Evolutionary conservation across 2,888 invertebrate genomes (phyloP), one percentile per base, ranked within the genome.

Genomic region (Brachylomia viminalis): DNA sequence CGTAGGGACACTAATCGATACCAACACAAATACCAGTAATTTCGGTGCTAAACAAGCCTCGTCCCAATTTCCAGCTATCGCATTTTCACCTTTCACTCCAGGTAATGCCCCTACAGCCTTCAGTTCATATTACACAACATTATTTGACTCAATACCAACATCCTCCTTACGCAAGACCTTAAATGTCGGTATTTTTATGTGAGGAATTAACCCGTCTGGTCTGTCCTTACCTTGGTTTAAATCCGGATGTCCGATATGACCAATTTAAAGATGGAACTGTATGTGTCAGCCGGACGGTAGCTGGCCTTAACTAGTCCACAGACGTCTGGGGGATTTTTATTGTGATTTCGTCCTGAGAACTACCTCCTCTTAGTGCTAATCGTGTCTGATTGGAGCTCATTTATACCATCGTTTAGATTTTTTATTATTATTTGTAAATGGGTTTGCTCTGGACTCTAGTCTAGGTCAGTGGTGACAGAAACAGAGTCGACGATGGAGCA

Each of bases 221-320:
- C 79, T 83, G 78, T 47, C 4, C 58, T 72, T 61, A n/a, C 78
- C 86, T 87, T 86, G 69, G 52, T 72, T 74, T 76, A 76, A 74
- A 58, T 79, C 72, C 87, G 87, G 82, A 76, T 80, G 56, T 87
- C 79, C 74, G 70, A 74, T 38, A 56, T 75, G 81, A 72, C 59
- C 77, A 73, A 79, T 85, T 87, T 79, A 77, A 68, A 68, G 74
- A 69, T 76, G 76, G 58, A 72, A 58, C 64, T 64, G 58, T 27
- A 72, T 86, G 86, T 77, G 83, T 83, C 82, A 82, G 20, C 62
- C 69, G 83, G 77, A 72, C 77, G 52, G 33, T 17, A 20, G 38
- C 59, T 65, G 49, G 52, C 27, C 33, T 82, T 76, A 78, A 77
- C 49, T 30, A 54, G 74, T 58, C 11, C 27, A 8, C 27, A 58